Evolutionary conservation across 2,888 invertebrate genomes (phyloP).

Genomic region (Trichacis sp.): DNA sequence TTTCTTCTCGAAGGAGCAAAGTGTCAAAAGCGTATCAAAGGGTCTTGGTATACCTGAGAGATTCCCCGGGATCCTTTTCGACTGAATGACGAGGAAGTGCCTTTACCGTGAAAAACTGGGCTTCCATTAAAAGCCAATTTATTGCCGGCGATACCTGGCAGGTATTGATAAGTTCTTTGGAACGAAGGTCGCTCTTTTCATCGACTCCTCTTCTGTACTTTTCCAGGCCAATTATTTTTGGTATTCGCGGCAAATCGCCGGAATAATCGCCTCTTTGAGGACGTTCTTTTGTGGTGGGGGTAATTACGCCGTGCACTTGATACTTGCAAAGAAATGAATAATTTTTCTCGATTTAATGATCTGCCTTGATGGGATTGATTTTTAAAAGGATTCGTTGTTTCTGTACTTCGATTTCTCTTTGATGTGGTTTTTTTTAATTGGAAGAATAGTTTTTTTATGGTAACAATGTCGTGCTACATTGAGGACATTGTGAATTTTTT

Average conservation of each 20-base stretch:
- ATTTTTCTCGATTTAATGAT: too few species aligned
- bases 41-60: conserved; percentile 13
- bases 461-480: too few species aligned
- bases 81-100: conserved; percentile 24
- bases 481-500: too few species aligned
- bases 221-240: background rate
- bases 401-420: too few species aligned
- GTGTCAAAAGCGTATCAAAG: conserved; percentile 5
- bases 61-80: conserved; percentile 29
- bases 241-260: background rate
- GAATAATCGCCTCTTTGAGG: too few species aligned
- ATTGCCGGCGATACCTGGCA: background rate
- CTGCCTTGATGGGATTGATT: too few species aligned
- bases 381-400: too few species aligned
- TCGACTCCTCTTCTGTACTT: background rate
- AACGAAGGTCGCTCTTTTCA: background rate
- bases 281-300: too few species aligned
- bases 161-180: background rate
- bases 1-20: background rate
- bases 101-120: conserved; percentile 1
- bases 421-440: too few species aligned
- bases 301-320: too few species aligned
- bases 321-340: too few species aligned
- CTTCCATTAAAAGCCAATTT: conserved; percentile 3
- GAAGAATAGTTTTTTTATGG: too few species aligned